These are phyloP conservation scores for Chymomyza amoena DNA, from an alignment of 2,888 invertebrate genomes.

Conservation along the genomic window DNA sequence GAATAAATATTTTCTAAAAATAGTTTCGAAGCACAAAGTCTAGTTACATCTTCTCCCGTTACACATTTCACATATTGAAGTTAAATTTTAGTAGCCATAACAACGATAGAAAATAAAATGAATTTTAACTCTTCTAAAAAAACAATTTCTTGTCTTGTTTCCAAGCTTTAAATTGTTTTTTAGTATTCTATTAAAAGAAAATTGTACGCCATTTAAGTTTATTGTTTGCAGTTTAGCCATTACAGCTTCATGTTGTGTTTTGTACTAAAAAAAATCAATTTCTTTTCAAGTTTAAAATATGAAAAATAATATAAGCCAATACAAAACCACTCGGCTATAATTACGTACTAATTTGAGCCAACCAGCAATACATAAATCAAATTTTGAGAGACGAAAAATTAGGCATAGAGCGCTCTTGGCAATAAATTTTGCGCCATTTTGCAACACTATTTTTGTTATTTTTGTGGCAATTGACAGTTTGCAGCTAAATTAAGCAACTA, in stretches of 20 bases:
- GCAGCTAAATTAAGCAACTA: constrained; percentile 37
- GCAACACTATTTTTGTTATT: too few relatives aligned
- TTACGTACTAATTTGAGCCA: neutral
- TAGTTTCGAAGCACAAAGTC: too few relatives aligned
- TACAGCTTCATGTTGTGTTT: neutral
- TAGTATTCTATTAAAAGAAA: neutral
- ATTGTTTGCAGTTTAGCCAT: neutral
- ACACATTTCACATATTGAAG: too few relatives aligned
- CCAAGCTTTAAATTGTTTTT: neutral
- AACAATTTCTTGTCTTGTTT: too few relatives aligned
- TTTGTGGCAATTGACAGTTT: too few relatives aligned
- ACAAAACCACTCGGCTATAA: neutral
- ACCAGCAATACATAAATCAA: too few relatives aligned
- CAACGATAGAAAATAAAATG: constrained; percentile 16
- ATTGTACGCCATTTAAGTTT: neutral
- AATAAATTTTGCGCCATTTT: too few relatives aligned
- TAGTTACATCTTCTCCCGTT: too few relatives aligned
- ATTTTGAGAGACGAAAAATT: too few relatives aligned
- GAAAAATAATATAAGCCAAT: neutral
- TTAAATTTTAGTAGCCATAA: constrained; percentile 5
- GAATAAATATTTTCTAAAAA: constrained; percentile 16
- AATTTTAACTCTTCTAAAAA: constrained; percentile 12
- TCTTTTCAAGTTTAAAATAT: neutral
- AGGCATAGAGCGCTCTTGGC: too few relatives aligned
- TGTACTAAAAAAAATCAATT: neutral